phyloP scores from a whole-genome alignment of 2,797 vertebrate species.

The Crenichthys baileyi region DNA sequence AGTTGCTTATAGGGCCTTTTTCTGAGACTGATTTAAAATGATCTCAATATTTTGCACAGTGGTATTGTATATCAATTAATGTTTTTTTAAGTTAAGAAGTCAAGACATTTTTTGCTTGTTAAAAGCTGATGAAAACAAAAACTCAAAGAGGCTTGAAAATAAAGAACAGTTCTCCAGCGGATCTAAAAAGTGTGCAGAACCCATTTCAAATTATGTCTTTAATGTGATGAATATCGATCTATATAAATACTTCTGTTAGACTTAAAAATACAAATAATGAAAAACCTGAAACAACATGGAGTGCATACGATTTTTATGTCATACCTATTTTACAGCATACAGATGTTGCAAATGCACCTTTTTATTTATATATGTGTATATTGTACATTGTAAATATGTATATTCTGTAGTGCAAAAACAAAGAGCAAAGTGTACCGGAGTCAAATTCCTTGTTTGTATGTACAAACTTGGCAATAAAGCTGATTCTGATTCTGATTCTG shows the following conservation, averaged over 20 bases:
- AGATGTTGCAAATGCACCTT: no score
- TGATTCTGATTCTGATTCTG: no score
- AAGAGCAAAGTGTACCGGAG: no score
- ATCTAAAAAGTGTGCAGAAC: background rate
- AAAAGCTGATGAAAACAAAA: slow-evolving; percentile 23
- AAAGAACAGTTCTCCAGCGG: background rate
- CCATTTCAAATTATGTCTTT: background rate
- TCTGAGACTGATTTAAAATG: background rate
- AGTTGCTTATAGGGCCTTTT: background rate
- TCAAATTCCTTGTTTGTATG: no score
- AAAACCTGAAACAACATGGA: no score
- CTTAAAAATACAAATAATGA: background rate
- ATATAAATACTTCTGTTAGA: background rate
- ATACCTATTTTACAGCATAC: no score
- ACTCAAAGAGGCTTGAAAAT: background rate
- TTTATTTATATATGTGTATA: no score
- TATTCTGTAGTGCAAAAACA: no score
- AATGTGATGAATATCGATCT: background rate
- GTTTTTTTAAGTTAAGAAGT: background rate
- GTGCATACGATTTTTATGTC: no score
- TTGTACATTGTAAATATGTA: no score
- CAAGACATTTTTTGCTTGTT: slow-evolving; percentile 5
- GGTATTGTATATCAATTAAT: background rate
- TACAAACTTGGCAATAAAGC: no score
- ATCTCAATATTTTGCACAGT: background rate